These are phyloP conservation scores for Zootermopsis nevadensis DNA, from an alignment of 2,888 invertebrate species.

Conservation along the genomic window DNA sequence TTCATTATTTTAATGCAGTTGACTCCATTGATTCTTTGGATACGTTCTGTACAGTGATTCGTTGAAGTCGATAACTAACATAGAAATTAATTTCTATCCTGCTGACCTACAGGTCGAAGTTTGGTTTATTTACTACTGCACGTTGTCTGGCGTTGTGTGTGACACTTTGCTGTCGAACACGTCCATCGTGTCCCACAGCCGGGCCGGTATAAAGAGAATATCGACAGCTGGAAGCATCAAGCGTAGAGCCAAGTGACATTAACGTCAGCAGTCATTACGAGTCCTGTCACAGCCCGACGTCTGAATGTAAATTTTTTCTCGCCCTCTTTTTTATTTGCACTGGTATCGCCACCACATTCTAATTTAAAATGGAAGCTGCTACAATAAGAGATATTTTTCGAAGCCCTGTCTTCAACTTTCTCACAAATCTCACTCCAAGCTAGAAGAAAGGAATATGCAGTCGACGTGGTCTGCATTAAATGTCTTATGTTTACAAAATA, in stretches of 20 bases:
- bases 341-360: slow-evolving; percentile 23
- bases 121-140: background rate
- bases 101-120: background rate
- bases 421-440: background rate
- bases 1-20: too few relatives aligned
- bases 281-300: background rate
- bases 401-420: background rate
- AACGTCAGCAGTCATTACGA: slow-evolving; percentile 8
- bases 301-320: slow-evolving; percentile 10
- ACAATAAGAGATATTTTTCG: slow-evolving; percentile 4
- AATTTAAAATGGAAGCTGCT: slow-evolving; percentile 38
- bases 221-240: background rate
- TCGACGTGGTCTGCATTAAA: background rate
- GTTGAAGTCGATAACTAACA: background rate
- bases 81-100: background rate
- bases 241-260: background rate
- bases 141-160: background rate
- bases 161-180: slow-evolving; percentile 1
- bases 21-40: background rate
- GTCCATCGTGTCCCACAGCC: background rate
- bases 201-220: background rate
- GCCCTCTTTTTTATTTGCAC: background rate
- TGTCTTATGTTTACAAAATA: background rate
- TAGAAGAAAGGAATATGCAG: background rate
- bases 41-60: background rate